Percentiles rank a stretch among this genome's conserved stretches.
Evolutionary conservation across 2,888 invertebrate species (phyloP).

Genomic region (Ophraella communa): DNA sequence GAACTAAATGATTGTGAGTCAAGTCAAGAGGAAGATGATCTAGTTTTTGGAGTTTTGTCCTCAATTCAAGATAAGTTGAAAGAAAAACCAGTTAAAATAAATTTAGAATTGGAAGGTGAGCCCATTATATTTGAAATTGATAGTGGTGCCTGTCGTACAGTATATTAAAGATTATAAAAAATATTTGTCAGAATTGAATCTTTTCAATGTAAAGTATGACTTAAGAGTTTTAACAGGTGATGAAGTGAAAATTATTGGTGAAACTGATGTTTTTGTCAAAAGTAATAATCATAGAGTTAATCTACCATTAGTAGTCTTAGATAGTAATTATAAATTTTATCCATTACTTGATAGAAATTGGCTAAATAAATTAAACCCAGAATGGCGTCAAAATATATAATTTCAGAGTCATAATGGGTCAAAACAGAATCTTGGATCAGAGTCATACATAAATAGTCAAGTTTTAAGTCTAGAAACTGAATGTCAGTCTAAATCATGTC

Average conservation of each 20-base stretch:
- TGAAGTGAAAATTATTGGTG: constrained; percentile 19
- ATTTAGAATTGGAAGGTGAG: neutral
- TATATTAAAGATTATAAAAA: constrained; percentile 6
- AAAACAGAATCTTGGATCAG: neutral
- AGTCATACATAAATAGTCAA: neutral
- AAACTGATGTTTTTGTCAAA: constrained; percentile 18
- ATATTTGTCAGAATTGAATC: neutral
- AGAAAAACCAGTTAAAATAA: neutral
- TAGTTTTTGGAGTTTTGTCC: constrained; percentile 4
- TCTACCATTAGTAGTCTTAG: constrained; percentile 7
- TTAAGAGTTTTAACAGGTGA: constrained; percentile 27
- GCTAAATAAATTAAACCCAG: constrained; percentile 12
- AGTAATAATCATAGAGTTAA: neutral
- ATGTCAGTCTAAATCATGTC: neutral
- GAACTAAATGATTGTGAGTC: neutral
- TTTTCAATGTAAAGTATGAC: constrained; percentile 14
- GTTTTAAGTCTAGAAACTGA: neutral
- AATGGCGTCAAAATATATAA: neutral
- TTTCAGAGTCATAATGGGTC: neutral
- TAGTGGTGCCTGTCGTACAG: too few species aligned
- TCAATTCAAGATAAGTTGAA: neutral
- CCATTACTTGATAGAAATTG: constrained; percentile 19
- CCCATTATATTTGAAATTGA: too few species aligned
- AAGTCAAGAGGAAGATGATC: constrained; percentile 5
- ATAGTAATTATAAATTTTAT: constrained; percentile 8